Percentiles rank a stretch among this genome's conserved stretches.
These are phyloP conservation scores for Eufriesea mexicana DNA, from an alignment of 1,140 invertebrate genomes.

Conservation along the genomic window DNA sequence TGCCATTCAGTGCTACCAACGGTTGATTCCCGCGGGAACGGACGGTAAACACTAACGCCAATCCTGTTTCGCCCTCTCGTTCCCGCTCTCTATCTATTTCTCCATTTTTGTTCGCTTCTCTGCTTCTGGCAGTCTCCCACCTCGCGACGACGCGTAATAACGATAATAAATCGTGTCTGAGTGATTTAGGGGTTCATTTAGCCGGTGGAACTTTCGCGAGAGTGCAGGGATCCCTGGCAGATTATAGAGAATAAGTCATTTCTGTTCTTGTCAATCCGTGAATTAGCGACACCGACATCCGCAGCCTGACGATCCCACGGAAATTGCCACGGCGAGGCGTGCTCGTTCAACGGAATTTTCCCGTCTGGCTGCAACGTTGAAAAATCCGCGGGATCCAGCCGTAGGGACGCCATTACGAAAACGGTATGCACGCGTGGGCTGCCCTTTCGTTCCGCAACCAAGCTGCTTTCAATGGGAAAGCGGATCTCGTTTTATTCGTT, in stretches of 20 bases:
- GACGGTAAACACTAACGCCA: constrained; percentile 53
- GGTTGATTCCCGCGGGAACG: constrained; percentile 50
- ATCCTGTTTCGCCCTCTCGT: constrained; percentile 34
- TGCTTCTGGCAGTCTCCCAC: constrained; percentile 30
- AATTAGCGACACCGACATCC: constrained; percentile 39
- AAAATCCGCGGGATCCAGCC: background rate
- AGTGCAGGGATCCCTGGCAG: background rate
- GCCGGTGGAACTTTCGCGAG: constrained; percentile 31
- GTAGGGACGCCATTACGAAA: background rate
- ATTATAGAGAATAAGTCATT: constrained; percentile 49
- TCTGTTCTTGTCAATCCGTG: constrained; percentile 22
- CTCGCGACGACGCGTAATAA: constrained; percentile 59
- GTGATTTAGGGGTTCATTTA: constrained; percentile 60
- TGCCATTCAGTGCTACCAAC: constrained; percentile 57
- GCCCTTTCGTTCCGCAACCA: background rate
- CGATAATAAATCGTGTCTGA: constrained; percentile 58
- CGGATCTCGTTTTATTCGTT: background rate
- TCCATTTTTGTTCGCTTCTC: constrained; percentile 42
- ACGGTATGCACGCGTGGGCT: background rate
- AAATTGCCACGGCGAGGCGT: constrained; percentile 1
- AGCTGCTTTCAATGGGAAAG: background rate
- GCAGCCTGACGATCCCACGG: constrained; percentile 3
- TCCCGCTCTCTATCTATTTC: constrained; percentile 15
- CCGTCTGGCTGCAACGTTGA: constrained; percentile 1
- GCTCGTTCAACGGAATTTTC: background rate